These are phyloP conservation scores for Hypomecis atomaria DNA, from an alignment of 2,888 invertebrate species.

Conservation along the genomic window DNA sequence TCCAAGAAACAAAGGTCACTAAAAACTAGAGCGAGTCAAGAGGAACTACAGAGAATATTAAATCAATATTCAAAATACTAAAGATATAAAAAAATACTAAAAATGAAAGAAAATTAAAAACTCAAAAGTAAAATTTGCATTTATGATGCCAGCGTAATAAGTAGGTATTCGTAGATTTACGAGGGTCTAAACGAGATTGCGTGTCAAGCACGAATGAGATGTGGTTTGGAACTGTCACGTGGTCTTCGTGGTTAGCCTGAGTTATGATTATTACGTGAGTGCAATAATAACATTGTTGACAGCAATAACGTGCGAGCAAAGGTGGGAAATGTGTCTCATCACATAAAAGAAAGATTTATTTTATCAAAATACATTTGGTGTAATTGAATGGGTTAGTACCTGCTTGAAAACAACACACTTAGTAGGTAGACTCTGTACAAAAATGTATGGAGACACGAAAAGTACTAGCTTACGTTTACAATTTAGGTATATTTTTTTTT, in stretches of 20 bases:
- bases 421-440: no score
- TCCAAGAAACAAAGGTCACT: no score
- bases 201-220: constrained; percentile 38
- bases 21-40: no score
- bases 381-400: no score
- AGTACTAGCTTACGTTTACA: no score
- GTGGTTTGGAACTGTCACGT: constrained; percentile 34
- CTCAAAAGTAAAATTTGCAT: background rate
- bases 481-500: no score
- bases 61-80: no score
- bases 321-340: background rate
- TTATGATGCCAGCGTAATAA: constrained; percentile 5
- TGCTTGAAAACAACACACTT: no score
- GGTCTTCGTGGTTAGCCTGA: constrained; percentile 38
- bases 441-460: no score
- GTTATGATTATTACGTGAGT: constrained; percentile 43
- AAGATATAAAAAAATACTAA: no score
- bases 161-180: constrained; percentile 13
- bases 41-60: no score
- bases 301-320: constrained; percentile 16
- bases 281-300: constrained; percentile 38
- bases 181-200: constrained; percentile 38
- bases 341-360: background rate
- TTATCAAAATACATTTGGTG: background rate
- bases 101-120: no score